Evolutionary conservation across 1,140 invertebrate genomes (phyloP).

Genomic region (Drosophila saltans): DNA sequence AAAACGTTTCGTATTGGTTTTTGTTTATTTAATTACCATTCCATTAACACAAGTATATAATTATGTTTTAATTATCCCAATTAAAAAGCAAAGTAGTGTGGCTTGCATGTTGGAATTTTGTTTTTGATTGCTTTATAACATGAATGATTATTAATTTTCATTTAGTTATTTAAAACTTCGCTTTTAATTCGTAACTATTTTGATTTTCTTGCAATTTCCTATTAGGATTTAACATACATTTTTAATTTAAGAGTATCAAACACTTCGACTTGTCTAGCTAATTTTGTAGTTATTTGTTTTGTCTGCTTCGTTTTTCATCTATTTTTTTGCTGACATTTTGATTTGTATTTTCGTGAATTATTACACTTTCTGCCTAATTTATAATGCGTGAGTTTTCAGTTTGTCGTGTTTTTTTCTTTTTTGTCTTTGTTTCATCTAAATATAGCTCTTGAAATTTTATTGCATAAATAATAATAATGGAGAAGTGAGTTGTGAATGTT

Average conservation of each 20-base stretch:
- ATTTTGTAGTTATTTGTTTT: neutral
- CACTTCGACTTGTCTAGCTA: neutral
- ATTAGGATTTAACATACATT: too few species aligned
- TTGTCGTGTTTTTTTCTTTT: slow-evolving; percentile 11
- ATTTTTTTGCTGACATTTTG: slow-evolving; percentile 36
- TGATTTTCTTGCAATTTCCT: neutral
- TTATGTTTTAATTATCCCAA: too few species aligned
- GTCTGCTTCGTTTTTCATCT: slow-evolving; percentile 16
- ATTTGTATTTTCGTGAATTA: slow-evolving; percentile 44
- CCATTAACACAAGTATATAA: too few species aligned
- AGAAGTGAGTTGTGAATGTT: slow-evolving; percentile 20
- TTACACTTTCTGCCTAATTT: slow-evolving; percentile 34
- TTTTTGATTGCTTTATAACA: too few species aligned
- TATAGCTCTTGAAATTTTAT: slow-evolving; percentile 4
- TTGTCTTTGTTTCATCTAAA: slow-evolving; percentile 32
- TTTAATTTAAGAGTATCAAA: neutral
- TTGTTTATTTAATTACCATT: too few species aligned
- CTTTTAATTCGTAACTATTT: neutral
- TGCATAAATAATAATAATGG: slow-evolving; percentile 33
- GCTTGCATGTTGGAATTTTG: too few species aligned
- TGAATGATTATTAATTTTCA: too few species aligned
- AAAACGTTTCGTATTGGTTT: too few species aligned
- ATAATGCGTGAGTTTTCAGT: slow-evolving; percentile 35
- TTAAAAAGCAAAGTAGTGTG: too few species aligned
- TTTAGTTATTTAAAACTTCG: too few species aligned